Evolutionary conservation across 2,113 vertebrate species (phyloP).

Genomic region (Elanoides forficatus): DNA sequence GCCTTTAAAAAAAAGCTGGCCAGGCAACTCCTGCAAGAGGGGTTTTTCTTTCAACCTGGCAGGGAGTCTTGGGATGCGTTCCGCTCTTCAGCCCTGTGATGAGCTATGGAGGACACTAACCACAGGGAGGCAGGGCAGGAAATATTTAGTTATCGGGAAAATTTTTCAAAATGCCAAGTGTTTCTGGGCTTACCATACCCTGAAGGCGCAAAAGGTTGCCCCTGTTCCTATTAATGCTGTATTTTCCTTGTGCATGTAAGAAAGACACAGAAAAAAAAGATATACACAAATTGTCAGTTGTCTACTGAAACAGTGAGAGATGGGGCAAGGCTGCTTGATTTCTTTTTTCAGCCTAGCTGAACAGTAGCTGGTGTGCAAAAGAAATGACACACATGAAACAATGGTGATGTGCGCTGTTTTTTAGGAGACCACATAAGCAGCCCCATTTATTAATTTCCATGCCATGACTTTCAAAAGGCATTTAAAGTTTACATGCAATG

Average conservation of each 20-base stretch:
- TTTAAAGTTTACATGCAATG: not conserved
- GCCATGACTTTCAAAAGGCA: not conserved
- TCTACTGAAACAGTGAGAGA: not conserved
- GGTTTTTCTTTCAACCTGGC: not conserved
- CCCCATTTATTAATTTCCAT: not conserved
- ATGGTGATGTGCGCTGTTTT: not conserved
- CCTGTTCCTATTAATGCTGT: not conserved
- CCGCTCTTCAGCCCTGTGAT: not conserved
- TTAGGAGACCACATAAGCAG: not conserved
- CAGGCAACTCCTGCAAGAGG: not conserved
- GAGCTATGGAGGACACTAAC: not conserved
- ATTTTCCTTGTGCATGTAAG: not conserved
- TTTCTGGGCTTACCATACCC: not conserved
- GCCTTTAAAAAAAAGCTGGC: not conserved
- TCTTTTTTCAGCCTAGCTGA: not conserved
- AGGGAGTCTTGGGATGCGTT: accelerated
- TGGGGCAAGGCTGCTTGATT: too few species aligned
- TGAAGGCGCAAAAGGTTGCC: not conserved
- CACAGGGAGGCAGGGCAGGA: slow-evolving; percentile 35
- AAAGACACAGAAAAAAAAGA: not conserved
- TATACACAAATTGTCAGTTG: not conserved
- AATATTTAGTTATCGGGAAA: not conserved
- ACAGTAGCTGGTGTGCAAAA: not conserved
- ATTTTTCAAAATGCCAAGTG: accelerated
- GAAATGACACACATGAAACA: not conserved